Evolutionary conservation across 2,113 vertebrate genomes (phyloP).

Genomic region (Cebus imitator): DNA sequence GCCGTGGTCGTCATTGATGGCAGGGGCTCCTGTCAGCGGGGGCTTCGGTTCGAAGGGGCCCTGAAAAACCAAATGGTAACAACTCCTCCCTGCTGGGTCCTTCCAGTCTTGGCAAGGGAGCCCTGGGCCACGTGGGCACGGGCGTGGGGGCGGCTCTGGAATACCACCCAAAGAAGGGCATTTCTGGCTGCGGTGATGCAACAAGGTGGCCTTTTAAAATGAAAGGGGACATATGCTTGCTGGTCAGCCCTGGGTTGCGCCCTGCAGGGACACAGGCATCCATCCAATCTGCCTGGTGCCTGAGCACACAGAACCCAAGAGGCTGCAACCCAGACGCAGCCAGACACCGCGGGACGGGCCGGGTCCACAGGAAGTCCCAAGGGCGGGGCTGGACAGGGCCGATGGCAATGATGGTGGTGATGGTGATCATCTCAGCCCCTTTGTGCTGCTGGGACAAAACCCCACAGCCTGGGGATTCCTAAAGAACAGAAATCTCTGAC

Average conservation of each 20-base stretch:
- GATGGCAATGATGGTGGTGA: fast-evolving
- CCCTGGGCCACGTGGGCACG: not conserved
- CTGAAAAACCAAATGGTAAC: slow-evolving; percentile 98
- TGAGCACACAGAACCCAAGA: fast-evolving
- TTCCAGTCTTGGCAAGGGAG: not conserved
- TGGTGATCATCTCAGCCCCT: fast-evolving
- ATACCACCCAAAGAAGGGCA: no score
- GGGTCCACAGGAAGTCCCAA: not conserved
- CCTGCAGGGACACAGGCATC: fast-evolving
- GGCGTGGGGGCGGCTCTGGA: not conserved
- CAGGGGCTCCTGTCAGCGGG: slow-evolving; percentile 95
- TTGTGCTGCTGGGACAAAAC: no score
- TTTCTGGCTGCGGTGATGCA: not conserved
- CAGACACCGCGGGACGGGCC: fast-evolving
- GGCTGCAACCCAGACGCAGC: not conserved
- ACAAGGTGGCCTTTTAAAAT: not conserved
- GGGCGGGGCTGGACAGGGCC: not conserved
- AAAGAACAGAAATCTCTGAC: no score
- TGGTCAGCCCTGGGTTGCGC: not conserved
- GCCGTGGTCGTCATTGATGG: slow-evolving; percentile 97
- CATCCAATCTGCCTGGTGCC: not conserved
- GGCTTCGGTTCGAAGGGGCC: slow-evolving; percentile 96
- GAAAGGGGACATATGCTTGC: not conserved
- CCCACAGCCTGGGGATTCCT: no score
- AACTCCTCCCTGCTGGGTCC: not conserved